Conservation (phyloP, 1,140 invertebrate species). For the Bombus balteatus region DNA sequence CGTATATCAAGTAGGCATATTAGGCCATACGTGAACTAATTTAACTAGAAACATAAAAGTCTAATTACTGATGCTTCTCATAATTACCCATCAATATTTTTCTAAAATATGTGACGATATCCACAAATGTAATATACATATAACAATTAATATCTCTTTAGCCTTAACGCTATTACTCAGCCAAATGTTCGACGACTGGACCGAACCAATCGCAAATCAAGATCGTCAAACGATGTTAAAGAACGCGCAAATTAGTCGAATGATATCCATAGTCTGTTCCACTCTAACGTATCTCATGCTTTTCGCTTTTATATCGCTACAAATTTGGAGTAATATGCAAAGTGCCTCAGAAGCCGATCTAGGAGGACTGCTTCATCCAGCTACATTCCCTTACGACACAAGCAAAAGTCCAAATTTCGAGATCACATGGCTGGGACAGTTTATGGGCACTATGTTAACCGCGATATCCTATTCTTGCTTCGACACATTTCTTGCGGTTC, state of each 20-base stretch:
- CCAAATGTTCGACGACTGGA: slow-evolving; percentile 47
- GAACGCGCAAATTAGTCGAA: slow-evolving; percentile 35
- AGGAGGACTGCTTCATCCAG: slow-evolving; percentile 26
- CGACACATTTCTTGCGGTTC: slow-evolving; percentile 77
- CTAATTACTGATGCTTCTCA: no score
- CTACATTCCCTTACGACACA: slow-evolving; percentile 79
- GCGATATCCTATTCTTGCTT: slow-evolving; percentile 78
- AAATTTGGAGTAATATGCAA: slow-evolving; percentile 41
- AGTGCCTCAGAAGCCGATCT: slow-evolving; percentile 28
- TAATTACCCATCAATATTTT: not conserved
- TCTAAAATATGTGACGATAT: not conserved
- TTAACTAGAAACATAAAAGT: no score
- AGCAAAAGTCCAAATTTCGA: slow-evolving; percentile 79
- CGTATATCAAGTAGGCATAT: no score
- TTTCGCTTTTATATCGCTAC: slow-evolving; percentile 22
- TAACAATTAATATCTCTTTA: not conserved
- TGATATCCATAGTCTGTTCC: slow-evolving; percentile 34
- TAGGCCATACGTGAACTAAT: no score
- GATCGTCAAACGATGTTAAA: slow-evolving; percentile 39
- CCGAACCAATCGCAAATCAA: not conserved
- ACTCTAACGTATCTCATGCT: slow-evolving; percentile 23
- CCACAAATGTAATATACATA: no score
- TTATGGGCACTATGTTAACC: slow-evolving; percentile 71
- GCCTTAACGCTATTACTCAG: slow-evolving; percentile 10
- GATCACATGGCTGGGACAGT: slow-evolving; percentile 80